Evolutionary conservation across 2,888 invertebrate species (phyloP).

Genomic region (Meliscaeva auricollis): DNA sequence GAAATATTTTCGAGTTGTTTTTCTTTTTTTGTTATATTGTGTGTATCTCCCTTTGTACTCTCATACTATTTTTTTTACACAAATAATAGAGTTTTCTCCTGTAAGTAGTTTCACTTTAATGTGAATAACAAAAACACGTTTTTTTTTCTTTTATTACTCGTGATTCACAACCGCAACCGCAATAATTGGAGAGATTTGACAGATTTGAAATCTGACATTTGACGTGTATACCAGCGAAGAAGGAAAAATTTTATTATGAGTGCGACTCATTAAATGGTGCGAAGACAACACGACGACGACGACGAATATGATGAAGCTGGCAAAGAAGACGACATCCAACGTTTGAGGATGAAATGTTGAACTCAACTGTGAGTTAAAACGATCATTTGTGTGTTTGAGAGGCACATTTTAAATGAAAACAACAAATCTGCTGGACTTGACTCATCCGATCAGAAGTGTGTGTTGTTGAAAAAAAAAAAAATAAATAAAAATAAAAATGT

Average conservation of each 20-base stretch:
- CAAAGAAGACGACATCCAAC: slow-evolving; percentile 50
- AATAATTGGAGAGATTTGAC: slow-evolving; percentile 36
- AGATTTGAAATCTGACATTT: slow-evolving; percentile 41
- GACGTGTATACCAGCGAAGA: not conserved
- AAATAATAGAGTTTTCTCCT: not conserved
- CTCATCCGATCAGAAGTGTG: slow-evolving; percentile 30
- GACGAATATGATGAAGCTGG: too few relatives aligned
- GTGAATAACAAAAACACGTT: slow-evolving; percentile 12
- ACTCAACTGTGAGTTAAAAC: slow-evolving; percentile 64
- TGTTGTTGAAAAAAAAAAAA: not conserved
- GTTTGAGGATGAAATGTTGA: slow-evolving; percentile 56
- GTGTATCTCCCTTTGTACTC: not conserved
- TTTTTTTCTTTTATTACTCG: not conserved
- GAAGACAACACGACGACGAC: slow-evolving; percentile 3
- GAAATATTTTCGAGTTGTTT: slow-evolving; percentile 13
- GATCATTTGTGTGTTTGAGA: slow-evolving; percentile 45
- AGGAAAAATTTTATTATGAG: not conserved
- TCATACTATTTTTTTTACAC: not conserved
- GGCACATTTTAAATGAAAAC: slow-evolving; percentile 31
- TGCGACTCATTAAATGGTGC: slow-evolving; percentile 13
- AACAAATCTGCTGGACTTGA: slow-evolving; percentile 48
- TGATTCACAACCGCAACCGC: not conserved
- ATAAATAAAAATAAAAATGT: not conserved
- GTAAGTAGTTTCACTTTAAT: slow-evolving; percentile 16
- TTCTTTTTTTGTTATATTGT: slow-evolving; percentile 11